Percentiles rank a stretch among this genome's conserved stretches.
phyloP scores from a whole-genome alignment of 2,113 vertebrate species.

The Casuarius casuarius region DNA sequence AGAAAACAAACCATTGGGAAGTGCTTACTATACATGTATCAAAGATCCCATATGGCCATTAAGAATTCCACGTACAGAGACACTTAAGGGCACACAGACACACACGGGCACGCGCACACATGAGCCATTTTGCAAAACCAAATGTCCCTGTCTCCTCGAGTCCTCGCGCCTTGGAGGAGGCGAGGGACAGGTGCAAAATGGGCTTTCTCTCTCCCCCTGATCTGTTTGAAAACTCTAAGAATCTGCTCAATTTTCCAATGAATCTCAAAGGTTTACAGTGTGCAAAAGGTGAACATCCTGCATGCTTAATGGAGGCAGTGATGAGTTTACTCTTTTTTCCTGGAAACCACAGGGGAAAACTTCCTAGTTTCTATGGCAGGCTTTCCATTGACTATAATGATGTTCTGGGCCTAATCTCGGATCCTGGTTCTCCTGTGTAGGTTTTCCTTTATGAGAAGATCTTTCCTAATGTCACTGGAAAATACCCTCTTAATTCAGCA shows the following conservation, averaged over 20 bases:
- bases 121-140: background rate
- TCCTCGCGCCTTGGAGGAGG: rapidly evolving
- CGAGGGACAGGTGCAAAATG: background rate
- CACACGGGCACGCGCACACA: background rate
- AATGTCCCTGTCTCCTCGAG: background rate
- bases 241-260: background rate
- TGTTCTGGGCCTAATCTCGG: background rate
- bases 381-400: background rate
- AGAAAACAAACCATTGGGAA: background rate
- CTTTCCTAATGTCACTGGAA: background rate
- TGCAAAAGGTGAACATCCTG: background rate
- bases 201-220: background rate
- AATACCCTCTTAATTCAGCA: background rate
- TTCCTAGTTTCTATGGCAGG: background rate
- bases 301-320: background rate
- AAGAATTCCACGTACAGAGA: background rate
- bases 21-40: background rate
- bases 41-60: background rate
- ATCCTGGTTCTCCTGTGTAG: background rate
- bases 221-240: background rate
- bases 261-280: background rate
- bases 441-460: background rate
- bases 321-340: background rate
- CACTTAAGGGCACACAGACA: background rate
- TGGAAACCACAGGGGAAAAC: background rate